A percentile compares a stretch with the other conserved stretches of the same genome.
These are phyloP conservation scores for Alosa alosa DNA, from an alignment of 2,113 vertebrate genomes.

Conservation along the genomic window DNA sequence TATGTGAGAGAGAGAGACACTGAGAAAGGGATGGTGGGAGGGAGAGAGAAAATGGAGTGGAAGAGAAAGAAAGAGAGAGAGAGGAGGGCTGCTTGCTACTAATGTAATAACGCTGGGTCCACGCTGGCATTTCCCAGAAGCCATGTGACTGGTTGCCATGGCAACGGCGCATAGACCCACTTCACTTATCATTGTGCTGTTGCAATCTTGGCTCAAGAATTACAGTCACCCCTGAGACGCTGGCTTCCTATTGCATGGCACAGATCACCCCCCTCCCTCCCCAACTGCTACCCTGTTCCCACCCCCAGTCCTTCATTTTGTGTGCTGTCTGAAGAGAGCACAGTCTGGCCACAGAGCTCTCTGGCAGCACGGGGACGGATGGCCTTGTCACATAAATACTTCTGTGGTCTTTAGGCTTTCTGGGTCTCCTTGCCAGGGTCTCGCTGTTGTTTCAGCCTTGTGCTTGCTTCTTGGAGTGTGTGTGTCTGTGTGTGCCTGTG, in stretches of 20 bases:
- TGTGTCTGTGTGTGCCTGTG: not conserved
- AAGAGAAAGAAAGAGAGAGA: constrained; percentile 21
- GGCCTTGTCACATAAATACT: constrained; percentile 8
- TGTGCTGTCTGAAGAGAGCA: not conserved
- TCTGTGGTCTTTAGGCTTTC: not conserved
- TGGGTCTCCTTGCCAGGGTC: not conserved
- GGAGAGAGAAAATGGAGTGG: not conserved
- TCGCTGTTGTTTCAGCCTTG: not conserved
- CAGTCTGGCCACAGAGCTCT: not conserved
- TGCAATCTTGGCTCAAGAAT: constrained; percentile 45
- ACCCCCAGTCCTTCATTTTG: not conserved
- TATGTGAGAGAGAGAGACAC: constrained; percentile 12
- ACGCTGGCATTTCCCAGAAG: constrained; percentile 60
- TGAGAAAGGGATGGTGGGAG: not conserved
- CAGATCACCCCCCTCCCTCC: not conserved
- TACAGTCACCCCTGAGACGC: constrained; percentile 31
- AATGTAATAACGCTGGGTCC: constrained; percentile 52
- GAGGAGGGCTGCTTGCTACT: constrained; percentile 33
- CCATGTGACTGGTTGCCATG: constrained; percentile 62
- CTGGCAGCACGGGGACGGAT: not conserved
- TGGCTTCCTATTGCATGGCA: constrained; percentile 24
- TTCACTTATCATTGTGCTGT: constrained; percentile 49
- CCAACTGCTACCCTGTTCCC: not conserved
- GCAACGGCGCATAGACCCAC: constrained; percentile 62
- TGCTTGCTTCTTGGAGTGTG: not conserved